Conservation (phyloP, 2,888 invertebrate species). For the Belgica antarctica region DNA sequence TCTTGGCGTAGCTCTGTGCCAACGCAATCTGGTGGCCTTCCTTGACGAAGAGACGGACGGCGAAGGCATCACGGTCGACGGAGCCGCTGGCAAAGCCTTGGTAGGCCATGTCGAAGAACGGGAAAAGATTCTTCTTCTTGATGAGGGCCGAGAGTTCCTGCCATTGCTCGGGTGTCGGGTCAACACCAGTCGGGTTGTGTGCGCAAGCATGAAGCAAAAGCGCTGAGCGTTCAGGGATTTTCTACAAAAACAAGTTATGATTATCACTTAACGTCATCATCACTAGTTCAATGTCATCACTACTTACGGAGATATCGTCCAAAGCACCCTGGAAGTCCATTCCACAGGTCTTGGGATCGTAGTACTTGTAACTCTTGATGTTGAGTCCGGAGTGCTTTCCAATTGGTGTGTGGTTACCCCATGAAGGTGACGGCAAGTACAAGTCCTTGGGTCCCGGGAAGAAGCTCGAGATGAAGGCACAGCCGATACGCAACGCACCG, state of each 20-base stretch:
- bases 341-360: slow-evolving; percentile 88
- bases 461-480: slow-evolving; percentile 79
- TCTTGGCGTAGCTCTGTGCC: slow-evolving; percentile 95
- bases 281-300: too few species aligned
- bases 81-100: slow-evolving; percentile 94
- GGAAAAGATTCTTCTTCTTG: slow-evolving; percentile 76
- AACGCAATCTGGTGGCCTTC: slow-evolving; percentile 85
- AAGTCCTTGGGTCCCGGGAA: slow-evolving; percentile 76
- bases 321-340: slow-evolving; percentile 87
- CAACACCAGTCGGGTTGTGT: slow-evolving; percentile 97
- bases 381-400: slow-evolving; percentile 84
- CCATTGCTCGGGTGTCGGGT: slow-evolving; percentile 88
- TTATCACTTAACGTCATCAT: slow-evolving; percentile 8
- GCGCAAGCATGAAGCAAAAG: slow-evolving; percentile 95
- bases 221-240: slow-evolving; percentile 86
- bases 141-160: slow-evolving; percentile 77
- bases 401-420: slow-evolving; percentile 97
- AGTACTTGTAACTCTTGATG: slow-evolving; percentile 90
- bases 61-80: slow-evolving; percentile 81
- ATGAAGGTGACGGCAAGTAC: slow-evolving; percentile 89
- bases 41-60: slow-evolving; percentile 80
- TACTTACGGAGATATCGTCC: slow-evolving; percentile 81
- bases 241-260: too few species aligned
- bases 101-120: slow-evolving; percentile 98
- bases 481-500: slow-evolving; percentile 90